These are phyloP conservation scores for Myripristis jacobus DNA, from an alignment of 2,797 vertebrate genomes.

Conservation along the genomic window DNA sequence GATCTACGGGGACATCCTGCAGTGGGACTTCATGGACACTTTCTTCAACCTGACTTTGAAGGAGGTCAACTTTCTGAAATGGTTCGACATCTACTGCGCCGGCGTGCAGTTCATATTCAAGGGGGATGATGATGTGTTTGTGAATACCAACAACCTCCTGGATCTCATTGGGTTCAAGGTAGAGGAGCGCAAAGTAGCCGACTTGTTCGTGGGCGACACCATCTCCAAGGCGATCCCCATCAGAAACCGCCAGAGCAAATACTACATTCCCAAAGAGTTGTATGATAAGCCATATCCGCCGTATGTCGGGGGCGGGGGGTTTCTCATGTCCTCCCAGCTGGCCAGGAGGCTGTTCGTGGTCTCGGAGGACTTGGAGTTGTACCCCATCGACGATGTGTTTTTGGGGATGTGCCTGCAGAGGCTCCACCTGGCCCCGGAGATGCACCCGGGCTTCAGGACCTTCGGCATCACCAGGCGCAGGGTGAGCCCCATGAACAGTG, in stretches of 20 bases:
- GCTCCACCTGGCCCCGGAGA: conserved; percentile 78
- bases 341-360: conserved; percentile 74
- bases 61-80: conserved; percentile 88
- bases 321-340: conserved; percentile 84
- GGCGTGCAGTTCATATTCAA: conserved; percentile 86
- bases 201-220: conserved; percentile 88
- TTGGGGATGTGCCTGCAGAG: conserved; percentile 89
- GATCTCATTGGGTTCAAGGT: conserved; percentile 79
- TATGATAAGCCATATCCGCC: conserved; percentile 85
- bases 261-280: conserved; percentile 88
- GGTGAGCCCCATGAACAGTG: conserved; percentile 82
- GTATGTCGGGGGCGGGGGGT: conserved; percentile 89
- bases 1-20: conserved; percentile 86
- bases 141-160: conserved; percentile 87
- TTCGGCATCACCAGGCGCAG: conserved; percentile 82
- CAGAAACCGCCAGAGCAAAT: conserved; percentile 87
- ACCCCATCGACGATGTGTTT: conserved; percentile 92
- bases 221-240: conserved; percentile 87
- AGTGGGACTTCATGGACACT: conserved; percentile 91
- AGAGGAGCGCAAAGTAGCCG: conserved; percentile 64
- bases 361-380: conserved; percentile 83
- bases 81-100: conserved; percentile 86
- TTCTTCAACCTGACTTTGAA: conserved; percentile 89
- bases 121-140: conserved; percentile 91
- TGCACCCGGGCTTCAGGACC: conserved; percentile 86